A percentile compares a stretch with the other conserved stretches of the same genome.
phyloP scores from a whole-genome alignment of 2,113 vertebrate species.

The Melanotaenia duboulayi region DNA sequence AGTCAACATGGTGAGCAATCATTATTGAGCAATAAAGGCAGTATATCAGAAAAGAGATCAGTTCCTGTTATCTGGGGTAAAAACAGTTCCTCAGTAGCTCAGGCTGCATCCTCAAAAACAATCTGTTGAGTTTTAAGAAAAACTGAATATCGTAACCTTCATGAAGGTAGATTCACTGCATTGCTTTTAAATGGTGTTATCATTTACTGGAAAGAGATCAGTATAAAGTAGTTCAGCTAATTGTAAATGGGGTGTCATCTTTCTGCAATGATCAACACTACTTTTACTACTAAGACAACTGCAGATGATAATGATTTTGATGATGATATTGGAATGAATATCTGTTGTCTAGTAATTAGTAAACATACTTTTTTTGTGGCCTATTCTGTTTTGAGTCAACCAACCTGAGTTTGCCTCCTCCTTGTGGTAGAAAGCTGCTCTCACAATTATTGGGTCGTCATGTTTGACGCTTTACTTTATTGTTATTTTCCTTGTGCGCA shows the following conservation, averaged over 20 bases:
- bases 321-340: too few relatives aligned
- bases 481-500: too few relatives aligned
- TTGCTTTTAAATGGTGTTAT: background rate
- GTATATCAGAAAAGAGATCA: conserved; percentile 23
- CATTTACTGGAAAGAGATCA: background rate
- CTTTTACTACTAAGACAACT: background rate
- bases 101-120: background rate
- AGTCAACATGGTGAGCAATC: background rate
- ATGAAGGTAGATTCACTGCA: background rate
- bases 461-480: background rate
- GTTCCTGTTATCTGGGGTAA: conserved; percentile 47
- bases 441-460: conserved; percentile 1
- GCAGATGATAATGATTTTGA: too few relatives aligned
- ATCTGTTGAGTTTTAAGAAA: background rate
- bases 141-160: background rate
- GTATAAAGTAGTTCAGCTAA: conserved; percentile 30
- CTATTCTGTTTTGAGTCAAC: background rate
- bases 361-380: background rate
- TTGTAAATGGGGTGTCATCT: conserved; percentile 33
- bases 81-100: conserved; percentile 11
- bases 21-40: conserved; percentile 13
- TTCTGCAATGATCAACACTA: conserved; percentile 1
- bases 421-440: conserved; percentile 42
- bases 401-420: conserved; percentile 30
- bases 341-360: background rate